Evolutionary conservation across 53 echinoderm and acorn worm species (phyloP), one percentile per base, ranked within the genome.

Genomic region (Arbacia lixula): DNA sequence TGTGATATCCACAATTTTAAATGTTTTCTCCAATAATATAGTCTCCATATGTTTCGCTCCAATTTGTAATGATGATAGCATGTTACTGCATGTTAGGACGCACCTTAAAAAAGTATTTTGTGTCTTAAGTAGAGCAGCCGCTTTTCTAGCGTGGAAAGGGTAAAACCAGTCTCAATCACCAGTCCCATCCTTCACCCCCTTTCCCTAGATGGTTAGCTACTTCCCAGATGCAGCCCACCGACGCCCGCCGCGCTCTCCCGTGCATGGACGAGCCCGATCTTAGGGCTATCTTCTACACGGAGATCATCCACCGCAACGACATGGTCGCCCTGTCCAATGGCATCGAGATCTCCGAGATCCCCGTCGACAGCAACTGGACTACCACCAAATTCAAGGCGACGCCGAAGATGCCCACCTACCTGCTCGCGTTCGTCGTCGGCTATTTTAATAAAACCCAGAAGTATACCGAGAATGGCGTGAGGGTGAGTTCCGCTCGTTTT

Each of bases 251-350:
- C 12, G 92, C 86, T 22, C 85, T 92, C 2, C 95, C 95, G 3
- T 95, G 95, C 38, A 93, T 93, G 61, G 95, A 95, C 71, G 95
- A 95, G 36, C 95, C 95, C 17, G 85, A 87, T 19, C 83, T 95
- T 60, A 67, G 85, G 36, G 93, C 95, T 29, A 76, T 81, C 32
- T 95, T 90, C 43, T 87, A 93, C 83, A 88, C 88, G 17, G 81
- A 72, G 26, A 87, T 95, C 60, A 86, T 88, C 28, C 95, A 95
- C 21, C 90, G 90, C 22, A 66, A 46, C 0, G 88, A 93, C 56
- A 90, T 92, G 87, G 63, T 66, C 5, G 92, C 92, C 20, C 79
- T 92, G 8, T 69, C 88, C 40, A 93, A 92, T 39, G 90, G 90
- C 46, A 88, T 88, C 21, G 88, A 84, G 9, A 61, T 71, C 32